phyloP scores from a whole-genome alignment of 2,113 vertebrate species.

The Hippocampus abdominalis region DNA sequence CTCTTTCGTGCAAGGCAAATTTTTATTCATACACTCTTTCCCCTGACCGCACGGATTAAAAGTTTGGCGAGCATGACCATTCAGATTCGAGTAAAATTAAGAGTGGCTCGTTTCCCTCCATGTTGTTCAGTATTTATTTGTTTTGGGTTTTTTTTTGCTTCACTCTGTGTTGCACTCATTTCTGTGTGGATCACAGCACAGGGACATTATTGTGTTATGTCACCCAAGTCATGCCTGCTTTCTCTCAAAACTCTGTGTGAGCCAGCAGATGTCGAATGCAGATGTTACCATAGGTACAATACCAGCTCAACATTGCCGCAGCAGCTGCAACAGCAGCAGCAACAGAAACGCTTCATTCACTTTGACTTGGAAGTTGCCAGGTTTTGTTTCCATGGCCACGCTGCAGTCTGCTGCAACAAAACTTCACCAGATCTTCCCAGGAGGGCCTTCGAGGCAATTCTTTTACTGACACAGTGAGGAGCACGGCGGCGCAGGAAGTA shows the following conservation, averaged over 20 bases:
- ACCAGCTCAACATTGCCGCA: constrained; percentile 24
- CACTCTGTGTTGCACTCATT: constrained; percentile 6
- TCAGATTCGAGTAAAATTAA: not conserved
- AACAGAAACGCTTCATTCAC: constrained; percentile 39
- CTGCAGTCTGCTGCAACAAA: constrained; percentile 65
- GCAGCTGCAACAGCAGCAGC: constrained; percentile 13
- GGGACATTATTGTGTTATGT: constrained; percentile 11
- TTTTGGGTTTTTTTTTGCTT: not conserved
- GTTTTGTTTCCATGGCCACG: constrained; percentile 68
- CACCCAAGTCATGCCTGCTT: constrained; percentile 2
- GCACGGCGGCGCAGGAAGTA: constrained; percentile 6
- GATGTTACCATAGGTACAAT: constrained; percentile 44
- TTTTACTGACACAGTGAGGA: constrained; percentile 20
- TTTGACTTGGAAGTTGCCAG: constrained; percentile 65
- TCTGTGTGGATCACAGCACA: constrained; percentile 13
- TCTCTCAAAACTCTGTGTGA: not conserved
- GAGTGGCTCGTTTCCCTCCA: not conserved
- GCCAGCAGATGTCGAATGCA: constrained; percentile 32
- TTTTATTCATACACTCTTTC: not conserved
- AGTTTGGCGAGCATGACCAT: not conserved
- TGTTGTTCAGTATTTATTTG: not conserved
- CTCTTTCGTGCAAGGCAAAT: not conserved
- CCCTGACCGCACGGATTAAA: not conserved
- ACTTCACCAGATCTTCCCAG: constrained; percentile 33
- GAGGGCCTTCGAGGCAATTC: constrained; percentile 16